Conservation (phyloP, 2,113 vertebrate species). For the Coturnix japonica region DNA sequence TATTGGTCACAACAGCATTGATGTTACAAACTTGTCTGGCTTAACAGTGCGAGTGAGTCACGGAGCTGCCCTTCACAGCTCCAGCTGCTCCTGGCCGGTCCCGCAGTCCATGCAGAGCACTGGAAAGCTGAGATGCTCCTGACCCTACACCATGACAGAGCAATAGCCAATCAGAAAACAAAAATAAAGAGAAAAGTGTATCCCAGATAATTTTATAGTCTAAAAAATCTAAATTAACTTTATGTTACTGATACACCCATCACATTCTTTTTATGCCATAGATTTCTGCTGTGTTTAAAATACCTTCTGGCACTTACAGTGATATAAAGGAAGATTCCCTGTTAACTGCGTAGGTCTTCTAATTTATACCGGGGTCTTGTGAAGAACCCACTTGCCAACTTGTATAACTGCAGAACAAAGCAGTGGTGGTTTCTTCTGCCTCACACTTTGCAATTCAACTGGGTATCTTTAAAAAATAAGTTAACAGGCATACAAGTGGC, state of each 20-base stretch:
- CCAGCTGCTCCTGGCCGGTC: not conserved
- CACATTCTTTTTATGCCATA: not conserved
- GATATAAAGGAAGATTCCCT: not conserved
- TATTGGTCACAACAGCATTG: not conserved
- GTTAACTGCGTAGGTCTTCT: not conserved
- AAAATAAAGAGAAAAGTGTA: not conserved
- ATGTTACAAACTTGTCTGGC: not conserved
- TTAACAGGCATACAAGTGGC: not conserved
- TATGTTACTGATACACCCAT: fast-evolving
- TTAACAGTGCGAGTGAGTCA: not conserved
- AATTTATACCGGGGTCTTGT: not conserved
- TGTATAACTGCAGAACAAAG: not conserved
- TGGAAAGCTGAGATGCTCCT: not conserved
- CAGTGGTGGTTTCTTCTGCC: not conserved
- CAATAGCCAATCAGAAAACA: not conserved
- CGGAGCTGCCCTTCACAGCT: not conserved
- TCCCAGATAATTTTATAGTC: not conserved
- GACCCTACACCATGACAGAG: not conserved
- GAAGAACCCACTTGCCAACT: not conserved
- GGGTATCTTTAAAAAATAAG: not conserved
- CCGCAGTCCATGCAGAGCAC: not conserved
- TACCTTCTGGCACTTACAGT: not conserved
- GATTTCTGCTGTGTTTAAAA: not conserved
- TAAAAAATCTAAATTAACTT: not conserved
- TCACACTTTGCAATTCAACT: not conserved